Evolutionary conservation across 92 coral and sea anemone species (phyloP).

Genomic region (Heliopora coerulea): DNA sequence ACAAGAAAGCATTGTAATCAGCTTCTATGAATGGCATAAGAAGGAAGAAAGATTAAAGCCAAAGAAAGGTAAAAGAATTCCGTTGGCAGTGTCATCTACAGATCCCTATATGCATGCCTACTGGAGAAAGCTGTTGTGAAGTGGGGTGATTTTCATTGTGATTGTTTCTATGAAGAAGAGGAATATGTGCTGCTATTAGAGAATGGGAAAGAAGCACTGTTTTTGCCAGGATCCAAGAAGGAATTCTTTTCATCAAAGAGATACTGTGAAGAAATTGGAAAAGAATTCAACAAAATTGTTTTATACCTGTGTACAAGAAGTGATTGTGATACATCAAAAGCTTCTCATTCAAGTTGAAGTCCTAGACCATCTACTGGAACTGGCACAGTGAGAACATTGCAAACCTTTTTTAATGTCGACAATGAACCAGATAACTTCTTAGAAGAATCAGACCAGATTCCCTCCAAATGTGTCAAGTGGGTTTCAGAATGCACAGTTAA

Average conservation of each 20-base stretch:
- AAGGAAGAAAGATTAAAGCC: constrained; percentile 35
- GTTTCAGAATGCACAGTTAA: not conserved
- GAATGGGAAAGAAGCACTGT: constrained; percentile 50
- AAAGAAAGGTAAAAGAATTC: constrained; percentile 57
- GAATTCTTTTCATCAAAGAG: constrained; percentile 36
- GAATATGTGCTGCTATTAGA: constrained; percentile 52
- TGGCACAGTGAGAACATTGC: not conserved
- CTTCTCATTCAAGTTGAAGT: not conserved
- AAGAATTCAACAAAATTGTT: constrained; percentile 51
- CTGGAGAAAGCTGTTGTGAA: constrained; percentile 51
- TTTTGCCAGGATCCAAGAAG: constrained; percentile 43
- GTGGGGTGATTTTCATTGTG: constrained; percentile 50
- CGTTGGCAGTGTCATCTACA: constrained; percentile 27
- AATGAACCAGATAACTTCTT: not conserved
- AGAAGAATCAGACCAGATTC: not conserved
- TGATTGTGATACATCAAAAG: constrained; percentile 40
- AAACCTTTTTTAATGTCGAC: not conserved
- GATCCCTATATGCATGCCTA: constrained; percentile 41
- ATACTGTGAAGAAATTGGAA: constrained; percentile 55
- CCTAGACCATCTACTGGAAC: not conserved
- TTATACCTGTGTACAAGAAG: constrained; percentile 53
- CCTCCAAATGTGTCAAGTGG: constrained; percentile 3
- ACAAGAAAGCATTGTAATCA: constrained; percentile 9
- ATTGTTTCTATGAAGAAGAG: constrained; percentile 44
- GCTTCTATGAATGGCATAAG: constrained; percentile 32